Evolutionary conservation across 2,888 invertebrate species (phyloP).

Genomic region (Colostygia pectinataria): DNA sequence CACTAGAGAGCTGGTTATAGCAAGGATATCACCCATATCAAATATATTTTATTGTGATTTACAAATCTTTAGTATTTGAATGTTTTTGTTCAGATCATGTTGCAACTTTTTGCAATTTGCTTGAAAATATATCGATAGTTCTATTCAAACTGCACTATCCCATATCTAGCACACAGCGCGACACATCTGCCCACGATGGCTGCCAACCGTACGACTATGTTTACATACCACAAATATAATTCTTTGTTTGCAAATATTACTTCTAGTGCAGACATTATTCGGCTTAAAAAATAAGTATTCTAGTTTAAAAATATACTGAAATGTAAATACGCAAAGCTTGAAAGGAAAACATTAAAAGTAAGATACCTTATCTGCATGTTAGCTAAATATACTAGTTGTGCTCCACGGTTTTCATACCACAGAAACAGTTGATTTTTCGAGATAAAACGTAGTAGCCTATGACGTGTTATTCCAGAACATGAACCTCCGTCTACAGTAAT

Average conservation of each 20-base stretch:
- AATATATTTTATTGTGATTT: too few species aligned
- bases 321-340: conserved; percentile 2
- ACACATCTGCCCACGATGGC: conserved; percentile 52
- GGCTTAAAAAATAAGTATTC: conserved; percentile 32
- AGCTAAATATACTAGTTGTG: too few species aligned
- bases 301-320: conserved; percentile 16
- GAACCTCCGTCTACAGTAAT: too few species aligned
- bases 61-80: too few species aligned
- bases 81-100: too few species aligned
- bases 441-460: too few species aligned
- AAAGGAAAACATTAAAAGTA: not conserved
- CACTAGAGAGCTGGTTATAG: too few species aligned
- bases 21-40: too few species aligned
- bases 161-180: conserved; percentile 35
- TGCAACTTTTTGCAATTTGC: not conserved
- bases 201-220: conserved; percentile 35
- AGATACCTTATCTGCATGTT: too few species aligned
- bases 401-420: too few species aligned
- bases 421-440: too few species aligned
- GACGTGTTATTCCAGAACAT: too few species aligned
- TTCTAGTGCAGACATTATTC: conserved; percentile 35
- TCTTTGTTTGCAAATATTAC: conserved; percentile 56
- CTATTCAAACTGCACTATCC: not conserved
- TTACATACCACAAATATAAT: conserved; percentile 54
- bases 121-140: conserved; percentile 14